Base-by-base conservation (phyloP, 2,113 vertebrate species). In the Bubalus kerabau region DNA sequence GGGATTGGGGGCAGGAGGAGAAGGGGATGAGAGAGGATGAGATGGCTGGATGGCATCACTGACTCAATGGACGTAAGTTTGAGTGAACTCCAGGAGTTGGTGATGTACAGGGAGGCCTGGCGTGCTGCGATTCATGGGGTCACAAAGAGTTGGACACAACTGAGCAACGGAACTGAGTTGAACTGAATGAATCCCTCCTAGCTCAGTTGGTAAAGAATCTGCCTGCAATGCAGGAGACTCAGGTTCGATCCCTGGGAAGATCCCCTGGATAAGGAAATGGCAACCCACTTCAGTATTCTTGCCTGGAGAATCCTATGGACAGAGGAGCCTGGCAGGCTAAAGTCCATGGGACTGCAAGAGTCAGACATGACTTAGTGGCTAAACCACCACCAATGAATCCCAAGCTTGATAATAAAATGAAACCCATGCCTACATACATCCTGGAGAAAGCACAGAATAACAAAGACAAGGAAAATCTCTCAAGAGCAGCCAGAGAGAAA, bases 321-420 rank as follows among this genome's bases (percentile, higher is more conserved):
- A 71, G 19, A 71, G 67, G 67, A 40, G 67, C n/a, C 19, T 71
- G n/a, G 17, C 1, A 0, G 67, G 67, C 19, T 71, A 71, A 23
- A 6, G 67, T 12, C 67, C 67, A 71, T 71, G n/a, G n/a, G 9
- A 71, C 67, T 71, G 1, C 19, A 40, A 71, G 64, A 71, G 67
- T 71, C n/a, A 23, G 67, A 40, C 36, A 71, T 36, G 64, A 21
- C n/a, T 36, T 21, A 36, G 64, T 21, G 17, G 36, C 32, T 67
- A 11, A 67, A 36, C n/a, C n/a, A 6, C 21, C 10, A 71, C 21
- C n/a, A 23, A 8, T 78, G 48, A 57, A 88, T 78, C 48, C 30
- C 85, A 85, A 89, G 19, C 40, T 95, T 64, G 50, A 50, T 71
- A 86, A 86, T 86, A 76, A 92, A 88, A 86, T 81, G 10, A 94